A percentile compares a stretch with the other conserved stretches of the same genome.
Evolutionary conservation across 1,140 invertebrate species (phyloP).

Genomic region (Probaryconus sp.): DNA sequence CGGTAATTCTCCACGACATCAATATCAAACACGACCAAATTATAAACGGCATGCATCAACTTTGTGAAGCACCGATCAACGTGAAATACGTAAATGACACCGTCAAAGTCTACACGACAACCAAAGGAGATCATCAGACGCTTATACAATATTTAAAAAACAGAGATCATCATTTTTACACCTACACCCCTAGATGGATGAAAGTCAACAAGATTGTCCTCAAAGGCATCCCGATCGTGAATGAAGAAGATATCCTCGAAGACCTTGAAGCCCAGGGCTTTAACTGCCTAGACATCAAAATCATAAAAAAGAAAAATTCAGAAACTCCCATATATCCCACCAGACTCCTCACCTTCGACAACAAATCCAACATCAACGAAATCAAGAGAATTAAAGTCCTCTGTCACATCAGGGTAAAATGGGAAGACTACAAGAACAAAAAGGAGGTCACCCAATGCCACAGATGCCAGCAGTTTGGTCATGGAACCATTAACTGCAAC

Average conservation of each 20-base stretch:
- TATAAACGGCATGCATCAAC: too few species aligned
- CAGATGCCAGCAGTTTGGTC: slow-evolving; percentile 23
- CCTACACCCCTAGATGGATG: not conserved
- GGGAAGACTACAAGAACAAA: slow-evolving; percentile 11
- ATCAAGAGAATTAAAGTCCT: too few species aligned
- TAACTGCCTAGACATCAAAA: too few species aligned
- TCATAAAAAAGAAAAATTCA: too few species aligned
- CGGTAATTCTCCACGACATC: too few species aligned
- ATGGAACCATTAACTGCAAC: slow-evolving; percentile 26
- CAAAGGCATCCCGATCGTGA: not conserved
- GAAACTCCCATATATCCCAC: too few species aligned
- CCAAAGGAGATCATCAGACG: not conserved
- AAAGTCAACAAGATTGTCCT: slow-evolving; percentile 8
- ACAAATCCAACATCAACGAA: slow-evolving; percentile 2
- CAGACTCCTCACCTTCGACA: not conserved
- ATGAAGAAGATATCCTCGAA: not conserved
- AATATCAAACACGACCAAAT: too few species aligned
- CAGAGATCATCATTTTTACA: not conserved
- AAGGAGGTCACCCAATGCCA: slow-evolving; percentile 28
- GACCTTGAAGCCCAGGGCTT: not conserved
- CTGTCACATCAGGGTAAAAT: not conserved
- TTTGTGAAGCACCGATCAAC: too few species aligned
- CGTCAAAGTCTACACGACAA: not conserved
- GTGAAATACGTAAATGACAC: too few species aligned
- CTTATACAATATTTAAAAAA: not conserved